Base-by-base conservation (phyloP, 2,113 vertebrate genomes). In the Corythaeola cristata region DNA sequence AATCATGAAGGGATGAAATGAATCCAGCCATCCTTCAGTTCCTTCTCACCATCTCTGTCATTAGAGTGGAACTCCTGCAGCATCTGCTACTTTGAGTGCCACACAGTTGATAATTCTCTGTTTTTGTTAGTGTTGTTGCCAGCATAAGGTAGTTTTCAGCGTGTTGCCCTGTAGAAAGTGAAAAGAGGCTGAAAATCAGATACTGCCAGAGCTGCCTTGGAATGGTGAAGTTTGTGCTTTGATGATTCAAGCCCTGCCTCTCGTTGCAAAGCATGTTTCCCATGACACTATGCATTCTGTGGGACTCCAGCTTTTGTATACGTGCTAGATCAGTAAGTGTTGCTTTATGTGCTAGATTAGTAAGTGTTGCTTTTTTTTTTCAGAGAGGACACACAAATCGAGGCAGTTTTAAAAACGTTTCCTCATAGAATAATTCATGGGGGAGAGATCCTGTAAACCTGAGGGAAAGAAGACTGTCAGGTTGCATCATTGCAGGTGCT, bases 161-260 rank as follows among this genome's bases (percentile, higher is more conserved):
- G 3, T 0, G 0, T 50, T 90, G 22, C 37, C 17, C 5, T 55
- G 13, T 55, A 32, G 24, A 24, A 82, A 63, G 21, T 50, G 41
- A 85, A 58, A 58, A 55, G 66, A 88, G 37, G n/a, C 47, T 92
- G 78, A 67, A 85, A 75, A 63, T 62, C 23, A 28, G 74, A 68
- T 69, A 4, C 47, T 68, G 19, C 11, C 24, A 47, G 41, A 63
- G 23, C n/a, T 88, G 28, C 52, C 75, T 67, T 59, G 16, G 5
- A 72, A 45, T 15, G 28, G 17, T 73, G 50, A 74, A 35, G 6
- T 64, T 90, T 50, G 20, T 63, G 24, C 41, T 75, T 75, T 62
- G 77, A 30, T 39, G 21, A 33, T 75, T 75, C 41, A 55, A 85
- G 37, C 2, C 11, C 33, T 90, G 56, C 5, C 13, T 19, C 8